Evolutionary conservation across 2,797 vertebrate genomes (phyloP).

Genomic region (Girardinus metallicus): DNA sequence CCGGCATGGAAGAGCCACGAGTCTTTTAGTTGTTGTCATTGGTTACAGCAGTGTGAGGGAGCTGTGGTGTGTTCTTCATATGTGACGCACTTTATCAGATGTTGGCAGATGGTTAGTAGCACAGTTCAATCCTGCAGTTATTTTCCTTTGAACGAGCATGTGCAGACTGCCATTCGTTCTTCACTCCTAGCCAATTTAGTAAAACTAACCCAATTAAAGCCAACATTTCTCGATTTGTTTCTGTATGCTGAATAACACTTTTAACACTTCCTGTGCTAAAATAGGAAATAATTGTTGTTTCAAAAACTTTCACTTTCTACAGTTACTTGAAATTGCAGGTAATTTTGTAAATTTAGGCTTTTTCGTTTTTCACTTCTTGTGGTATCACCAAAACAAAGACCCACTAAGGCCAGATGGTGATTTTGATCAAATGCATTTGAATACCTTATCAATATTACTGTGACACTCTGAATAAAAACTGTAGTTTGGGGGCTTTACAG

Average conservation of each 20-base stretch:
- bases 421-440: background rate
- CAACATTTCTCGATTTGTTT: background rate
- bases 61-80: background rate
- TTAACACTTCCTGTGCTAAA: background rate
- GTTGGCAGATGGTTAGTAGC: conserved; percentile 20
- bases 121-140: conserved; percentile 5
- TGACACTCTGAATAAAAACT: background rate
- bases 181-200: background rate
- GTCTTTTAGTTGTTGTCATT: conserved; percentile 19
- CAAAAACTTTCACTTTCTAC: background rate
- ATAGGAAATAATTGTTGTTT: background rate
- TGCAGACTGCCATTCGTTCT: background rate
- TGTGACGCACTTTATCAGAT: background rate
- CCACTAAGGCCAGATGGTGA: background rate
- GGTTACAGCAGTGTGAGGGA: conserved; percentile 15
- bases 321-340: background rate
- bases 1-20: conserved; percentile 9
- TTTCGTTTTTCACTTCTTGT: background rate
- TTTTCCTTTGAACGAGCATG: background rate
- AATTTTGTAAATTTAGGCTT: background rate
- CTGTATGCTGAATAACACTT: background rate
- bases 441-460: background rate
- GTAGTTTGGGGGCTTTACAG: background rate
- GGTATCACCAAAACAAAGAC: background rate
- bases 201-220: conserved; percentile 1